Evolutionary conservation across 1,140 invertebrate species (phyloP).

Genomic region (Nylanderia fulva): DNA sequence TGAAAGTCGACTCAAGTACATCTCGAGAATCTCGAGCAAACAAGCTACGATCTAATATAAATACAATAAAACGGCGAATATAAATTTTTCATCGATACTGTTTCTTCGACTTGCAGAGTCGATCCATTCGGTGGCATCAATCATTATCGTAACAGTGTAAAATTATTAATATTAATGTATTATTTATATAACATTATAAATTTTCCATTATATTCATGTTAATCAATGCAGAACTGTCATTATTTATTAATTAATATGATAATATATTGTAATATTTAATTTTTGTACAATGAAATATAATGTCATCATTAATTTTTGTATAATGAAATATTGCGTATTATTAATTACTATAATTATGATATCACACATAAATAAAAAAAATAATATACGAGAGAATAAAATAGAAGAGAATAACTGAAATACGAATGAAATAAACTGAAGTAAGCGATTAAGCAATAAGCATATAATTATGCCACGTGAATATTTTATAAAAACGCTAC

Average conservation of each 20-base stretch:
- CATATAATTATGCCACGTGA: neutral
- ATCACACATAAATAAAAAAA: neutral
- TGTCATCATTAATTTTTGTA: neutral
- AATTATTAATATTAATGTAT: neutral
- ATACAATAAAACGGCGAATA: neutral
- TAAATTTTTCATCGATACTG: neutral
- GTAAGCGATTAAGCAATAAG: too few species aligned
- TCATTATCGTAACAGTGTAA: neutral
- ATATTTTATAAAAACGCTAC: constrained; percentile 21
- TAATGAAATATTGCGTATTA: too few species aligned
- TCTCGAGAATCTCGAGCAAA: constrained; percentile 10
- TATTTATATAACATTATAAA: neutral
- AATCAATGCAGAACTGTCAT: neutral
- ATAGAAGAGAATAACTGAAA: neutral
- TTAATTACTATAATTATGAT: neutral
- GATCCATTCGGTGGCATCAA: neutral
- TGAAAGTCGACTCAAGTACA: neutral
- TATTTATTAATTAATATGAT: constrained; percentile 1
- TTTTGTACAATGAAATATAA: neutral
- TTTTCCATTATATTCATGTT: neutral
- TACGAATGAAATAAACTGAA: neutral
- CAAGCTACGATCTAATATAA: constrained; percentile 14
- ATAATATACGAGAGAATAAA: neutral
- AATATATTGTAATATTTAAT: neutral
- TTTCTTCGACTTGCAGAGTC: neutral